phyloP scores from a whole-genome alignment of 2,797 vertebrate species.

The Gouania willdenowi region DNA sequence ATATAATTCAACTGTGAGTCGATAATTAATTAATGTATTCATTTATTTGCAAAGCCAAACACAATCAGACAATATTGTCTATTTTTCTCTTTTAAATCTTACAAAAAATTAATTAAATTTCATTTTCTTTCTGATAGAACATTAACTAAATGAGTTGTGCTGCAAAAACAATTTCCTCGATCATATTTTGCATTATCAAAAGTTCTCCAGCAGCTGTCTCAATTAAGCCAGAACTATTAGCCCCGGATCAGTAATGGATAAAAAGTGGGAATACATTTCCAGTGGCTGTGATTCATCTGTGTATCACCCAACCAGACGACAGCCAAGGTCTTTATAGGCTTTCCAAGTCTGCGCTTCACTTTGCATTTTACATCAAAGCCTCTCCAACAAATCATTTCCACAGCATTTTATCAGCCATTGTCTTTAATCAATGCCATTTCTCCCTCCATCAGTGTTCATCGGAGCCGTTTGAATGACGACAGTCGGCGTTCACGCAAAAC shows the following conservation, averaged over 20 bases:
- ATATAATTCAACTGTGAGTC: no score
- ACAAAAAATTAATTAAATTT: no score
- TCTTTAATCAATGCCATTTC: slow-evolving; percentile 41
- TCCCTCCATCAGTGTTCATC: slow-evolving; percentile 2
- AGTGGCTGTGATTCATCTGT: slow-evolving; percentile 7
- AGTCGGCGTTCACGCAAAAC: slow-evolving; percentile 32
- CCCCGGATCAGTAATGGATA: background rate
- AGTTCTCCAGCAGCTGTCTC: slow-evolving; percentile 6
- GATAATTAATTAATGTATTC: no score
- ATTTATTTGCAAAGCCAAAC: no score
- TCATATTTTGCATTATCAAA: slow-evolving; percentile 11
- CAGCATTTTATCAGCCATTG: slow-evolving; percentile 33
- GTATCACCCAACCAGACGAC: slow-evolving; percentile 4
- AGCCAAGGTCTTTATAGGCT: slow-evolving; percentile 10
- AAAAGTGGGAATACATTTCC: background rate
- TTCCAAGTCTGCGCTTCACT: background rate
- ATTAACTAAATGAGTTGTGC: background rate
- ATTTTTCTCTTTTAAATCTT: no score
- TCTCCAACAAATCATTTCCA: slow-evolving; percentile 39
- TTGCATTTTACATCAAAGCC: slow-evolving; percentile 44
- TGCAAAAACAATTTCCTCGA: slow-evolving; percentile 11
- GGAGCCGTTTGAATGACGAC: slow-evolving; percentile 13
- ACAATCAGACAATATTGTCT: no score
- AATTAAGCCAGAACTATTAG: slow-evolving; percentile 18
- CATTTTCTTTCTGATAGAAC: no score